Conservation (phyloP, 2,888 invertebrate genomes). For the Drosophila rubida region DNA sequence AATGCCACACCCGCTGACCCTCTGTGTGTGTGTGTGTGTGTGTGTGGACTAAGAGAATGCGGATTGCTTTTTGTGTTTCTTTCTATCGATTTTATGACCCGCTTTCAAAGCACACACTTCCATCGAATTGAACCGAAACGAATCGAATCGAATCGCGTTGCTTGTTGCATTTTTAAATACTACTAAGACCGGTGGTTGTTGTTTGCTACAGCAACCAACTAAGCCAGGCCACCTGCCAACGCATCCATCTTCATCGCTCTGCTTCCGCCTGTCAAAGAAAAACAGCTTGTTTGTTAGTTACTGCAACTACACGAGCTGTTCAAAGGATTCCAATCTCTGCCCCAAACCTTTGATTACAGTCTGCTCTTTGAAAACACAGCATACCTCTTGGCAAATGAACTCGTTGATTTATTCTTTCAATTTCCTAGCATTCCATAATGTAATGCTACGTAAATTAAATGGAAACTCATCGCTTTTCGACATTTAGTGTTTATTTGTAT, state of each 20-base stretch:
- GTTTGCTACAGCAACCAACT: constrained; percentile 7
- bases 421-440: not conserved
- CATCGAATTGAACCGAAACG: constrained; percentile 5
- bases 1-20: constrained; percentile 26
- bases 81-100: constrained; percentile 57
- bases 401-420: not conserved
- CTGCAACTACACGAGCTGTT: constrained; percentile 9
- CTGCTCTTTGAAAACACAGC: not conserved
- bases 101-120: constrained; percentile 36
- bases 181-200: constrained; percentile 28
- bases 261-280: constrained; percentile 48
- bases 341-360: not conserved
- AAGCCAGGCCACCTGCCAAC: not conserved
- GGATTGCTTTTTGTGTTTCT: constrained; percentile 28
- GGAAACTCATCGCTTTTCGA: not conserved
- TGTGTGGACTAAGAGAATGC: constrained; percentile 21
- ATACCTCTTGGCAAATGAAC: not conserved
- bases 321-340: not conserved
- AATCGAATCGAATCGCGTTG: constrained; percentile 42
- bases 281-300: constrained; percentile 35
- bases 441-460: not conserved
- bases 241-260: constrained; percentile 51
- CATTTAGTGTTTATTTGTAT: not conserved
- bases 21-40: not conserved
- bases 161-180: constrained; percentile 76